These are phyloP conservation scores for Gyps fulvus DNA, from an alignment of 2,113 vertebrate genomes.

Conservation along the genomic window DNA sequence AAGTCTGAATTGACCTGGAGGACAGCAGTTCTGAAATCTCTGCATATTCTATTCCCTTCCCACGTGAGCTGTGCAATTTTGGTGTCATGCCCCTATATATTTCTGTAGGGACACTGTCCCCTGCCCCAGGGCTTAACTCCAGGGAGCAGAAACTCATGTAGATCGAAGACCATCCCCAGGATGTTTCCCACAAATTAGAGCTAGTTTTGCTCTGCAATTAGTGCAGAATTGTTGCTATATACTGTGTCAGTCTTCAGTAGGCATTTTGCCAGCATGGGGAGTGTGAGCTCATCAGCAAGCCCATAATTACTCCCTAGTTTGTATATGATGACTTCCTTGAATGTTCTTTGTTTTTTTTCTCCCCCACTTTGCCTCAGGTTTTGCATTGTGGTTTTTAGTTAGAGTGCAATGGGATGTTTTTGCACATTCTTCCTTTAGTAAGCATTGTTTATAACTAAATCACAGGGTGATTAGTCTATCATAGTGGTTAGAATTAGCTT, in stretches of 20 bases:
- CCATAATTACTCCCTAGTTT: background rate
- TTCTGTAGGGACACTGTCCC: background rate
- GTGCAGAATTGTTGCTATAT: background rate
- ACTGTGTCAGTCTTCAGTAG: background rate
- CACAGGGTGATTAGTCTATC: background rate
- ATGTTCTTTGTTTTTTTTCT: background rate
- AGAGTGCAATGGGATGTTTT: background rate
- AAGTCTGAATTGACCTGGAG: background rate
- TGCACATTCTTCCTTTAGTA: background rate
- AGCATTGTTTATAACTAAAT: background rate
- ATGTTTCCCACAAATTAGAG: background rate
- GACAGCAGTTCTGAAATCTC: background rate
- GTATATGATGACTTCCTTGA: background rate
- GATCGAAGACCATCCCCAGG: background rate
- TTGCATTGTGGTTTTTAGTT: background rate
- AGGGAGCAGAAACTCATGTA: background rate
- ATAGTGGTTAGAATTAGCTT: background rate
- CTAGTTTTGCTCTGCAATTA: background rate
- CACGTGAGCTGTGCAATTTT: fast-evolving
- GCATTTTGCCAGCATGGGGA: background rate
- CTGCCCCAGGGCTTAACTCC: background rate
- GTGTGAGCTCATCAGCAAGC: background rate
- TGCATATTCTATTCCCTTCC: background rate
- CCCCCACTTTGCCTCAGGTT: background rate
- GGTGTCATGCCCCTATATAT: background rate